Conservation (phyloP, 92 coral and sea anemone species). For the Isaurus tuberculatus region DNA sequence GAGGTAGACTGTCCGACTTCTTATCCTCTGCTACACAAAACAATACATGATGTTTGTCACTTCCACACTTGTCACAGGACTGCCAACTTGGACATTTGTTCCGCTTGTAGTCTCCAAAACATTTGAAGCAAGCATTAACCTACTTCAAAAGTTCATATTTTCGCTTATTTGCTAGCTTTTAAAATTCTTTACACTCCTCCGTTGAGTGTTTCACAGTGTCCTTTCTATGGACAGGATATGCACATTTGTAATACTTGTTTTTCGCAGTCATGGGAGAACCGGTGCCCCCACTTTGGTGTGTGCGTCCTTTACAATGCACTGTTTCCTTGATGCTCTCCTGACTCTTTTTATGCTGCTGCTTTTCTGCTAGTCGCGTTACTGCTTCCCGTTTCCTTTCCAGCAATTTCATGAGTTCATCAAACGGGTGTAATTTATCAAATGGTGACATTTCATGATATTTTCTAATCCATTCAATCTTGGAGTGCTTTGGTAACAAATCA, state of each 20-base stretch:
- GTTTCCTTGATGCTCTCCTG: slow-evolving; percentile 5
- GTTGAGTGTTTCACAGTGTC: slow-evolving; percentile 36
- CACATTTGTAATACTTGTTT: slow-evolving; percentile 42
- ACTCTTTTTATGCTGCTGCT: not conserved
- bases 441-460: not conserved
- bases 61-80: slow-evolving; percentile 38
- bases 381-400: slow-evolving; percentile 26
- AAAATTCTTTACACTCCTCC: slow-evolving; percentile 42
- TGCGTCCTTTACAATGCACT: slow-evolving; percentile 11
- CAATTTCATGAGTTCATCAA: slow-evolving; percentile 9
- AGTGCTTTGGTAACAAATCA: slow-evolving; percentile 21
- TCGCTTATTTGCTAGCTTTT: slow-evolving; percentile 7
- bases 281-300: too few species aligned
- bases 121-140: slow-evolving; percentile 37
- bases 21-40: too few species aligned
- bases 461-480: not conserved
- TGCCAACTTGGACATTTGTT: slow-evolving; percentile 22
- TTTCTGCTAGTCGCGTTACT: slow-evolving; percentile 13
- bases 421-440: not conserved
- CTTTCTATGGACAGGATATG: slow-evolving; percentile 33
- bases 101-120: slow-evolving; percentile 42
- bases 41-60: slow-evolving; percentile 39
- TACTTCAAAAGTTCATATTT: slow-evolving; percentile 41
- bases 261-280: not conserved
- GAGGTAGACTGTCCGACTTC: not conserved